phyloP scores from a whole-genome alignment of 2,888 invertebrate genomes.

The Cheilosia vulpina region DNA sequence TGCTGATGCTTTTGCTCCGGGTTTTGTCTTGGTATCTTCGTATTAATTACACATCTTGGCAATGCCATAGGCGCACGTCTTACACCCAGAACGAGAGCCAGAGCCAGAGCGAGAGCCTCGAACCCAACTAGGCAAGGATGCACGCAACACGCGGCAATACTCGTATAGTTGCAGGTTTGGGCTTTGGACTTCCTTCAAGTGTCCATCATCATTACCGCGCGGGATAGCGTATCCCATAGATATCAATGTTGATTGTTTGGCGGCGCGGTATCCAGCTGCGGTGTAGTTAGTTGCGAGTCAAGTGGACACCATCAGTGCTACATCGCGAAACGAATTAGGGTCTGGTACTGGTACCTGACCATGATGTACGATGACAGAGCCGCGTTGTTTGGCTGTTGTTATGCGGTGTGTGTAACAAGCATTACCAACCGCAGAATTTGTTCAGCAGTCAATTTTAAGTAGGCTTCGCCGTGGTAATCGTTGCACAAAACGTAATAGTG shows the following conservation, averaged over 20 bases:
- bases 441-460: conserved; percentile 67
- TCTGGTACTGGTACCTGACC: conserved; percentile 15
- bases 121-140: conserved; percentile 22
- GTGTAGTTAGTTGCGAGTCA: conserved; percentile 55
- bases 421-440: conserved; percentile 73
- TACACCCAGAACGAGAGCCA: conserved; percentile 21
- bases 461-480: conserved; percentile 52
- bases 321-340: conserved; percentile 61
- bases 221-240: conserved; percentile 60
- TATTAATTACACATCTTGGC: conserved; percentile 66
- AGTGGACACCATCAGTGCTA: conserved; percentile 57
- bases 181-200: conserved; percentile 70
- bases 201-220: conserved; percentile 72
- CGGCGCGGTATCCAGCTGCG: conserved; percentile 61
- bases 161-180: not conserved
- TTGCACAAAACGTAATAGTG: conserved; percentile 61
- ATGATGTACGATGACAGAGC: conserved; percentile 64
- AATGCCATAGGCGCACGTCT: conserved; percentile 56
- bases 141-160: not conserved
- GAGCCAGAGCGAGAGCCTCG: not conserved
- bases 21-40: conserved; percentile 52
- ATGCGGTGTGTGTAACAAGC: conserved; percentile 66
- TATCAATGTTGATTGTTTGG: conserved; percentile 64
- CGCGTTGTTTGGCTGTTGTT: conserved; percentile 45
- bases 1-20: conserved; percentile 45